Evolutionary conservation across 2,113 vertebrate genomes (phyloP), one percentile per base, ranked within the genome.

Genomic region (Aegithalos caudatus): DNA sequence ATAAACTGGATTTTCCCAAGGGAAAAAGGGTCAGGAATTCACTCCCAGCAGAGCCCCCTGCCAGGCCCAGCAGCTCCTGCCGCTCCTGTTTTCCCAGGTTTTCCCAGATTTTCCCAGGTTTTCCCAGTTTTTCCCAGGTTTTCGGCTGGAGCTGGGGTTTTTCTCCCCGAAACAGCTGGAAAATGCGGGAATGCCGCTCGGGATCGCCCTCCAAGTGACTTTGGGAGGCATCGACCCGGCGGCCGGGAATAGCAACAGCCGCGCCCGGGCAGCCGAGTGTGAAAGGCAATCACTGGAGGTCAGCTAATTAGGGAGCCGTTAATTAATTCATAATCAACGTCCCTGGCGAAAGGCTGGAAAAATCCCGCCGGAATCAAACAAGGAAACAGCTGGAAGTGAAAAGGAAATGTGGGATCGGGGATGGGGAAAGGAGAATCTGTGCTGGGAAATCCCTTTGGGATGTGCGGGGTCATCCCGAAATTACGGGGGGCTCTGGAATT

Each of bases 221-320:
- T 97, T 96, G 97, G 82, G 77, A 62, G 47, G 67, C 61, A 98
- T 98, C 84, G 97, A 98, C 82, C 77, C 11, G 58, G n/a, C 86
- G 95, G 97, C 92, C 94, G 95, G 4, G 48, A 86, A 50, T 53
- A 61, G 82, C 93, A 66, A 95, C 79, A 2, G 4, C 92, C 62
- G 61, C 27, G 35, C 82, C 31, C 29, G 29, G 65, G 50, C 81
- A 96, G 79, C 72, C 93, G 67, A 96, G 97, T 97, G 93, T 97
- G 96, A 98, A 98, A 97, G 97, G 79, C 97, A 97, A 93, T 86
- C 88, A 37, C 42, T 77, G 80, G 87, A 73, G 94, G 81, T 85
- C 94, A 88, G 80, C 82, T 97, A 91, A 97, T 95, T 88, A 93
- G 89, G 89, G 91, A 72, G 61, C 1, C 12, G 21, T 8, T 66